Evolutionary conservation across 2,888 invertebrate species (phyloP).

Genomic region (Pandemis heparana): DNA sequence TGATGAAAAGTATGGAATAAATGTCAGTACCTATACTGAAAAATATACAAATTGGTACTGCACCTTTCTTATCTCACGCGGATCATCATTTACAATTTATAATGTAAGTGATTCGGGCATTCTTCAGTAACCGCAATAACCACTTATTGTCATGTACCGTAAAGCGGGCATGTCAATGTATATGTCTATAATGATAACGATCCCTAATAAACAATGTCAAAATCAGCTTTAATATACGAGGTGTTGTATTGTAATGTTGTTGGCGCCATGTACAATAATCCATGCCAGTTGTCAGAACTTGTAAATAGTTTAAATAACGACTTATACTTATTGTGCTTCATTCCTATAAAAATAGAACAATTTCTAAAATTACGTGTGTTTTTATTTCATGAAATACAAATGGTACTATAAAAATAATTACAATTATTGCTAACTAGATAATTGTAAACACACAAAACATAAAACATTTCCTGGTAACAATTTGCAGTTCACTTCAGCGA

Average conservation of each 20-base stretch:
- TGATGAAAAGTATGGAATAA: background rate
- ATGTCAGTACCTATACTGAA: background rate
- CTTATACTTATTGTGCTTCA: slow-evolving; percentile 49
- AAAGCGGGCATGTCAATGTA: background rate
- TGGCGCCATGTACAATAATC: slow-evolving; percentile 47
- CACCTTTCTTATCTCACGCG: too few species aligned
- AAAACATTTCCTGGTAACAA: background rate
- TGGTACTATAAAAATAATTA: slow-evolving; percentile 44
- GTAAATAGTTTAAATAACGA: slow-evolving; percentile 56
- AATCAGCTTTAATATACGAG: slow-evolving; percentile 13
- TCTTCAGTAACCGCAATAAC: background rate
- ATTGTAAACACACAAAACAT: slow-evolving; percentile 1
- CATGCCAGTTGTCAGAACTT: slow-evolving; percentile 59
- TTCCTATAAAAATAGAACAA: slow-evolving; percentile 54
- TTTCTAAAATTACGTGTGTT: slow-evolving; percentile 44
- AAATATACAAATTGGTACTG: too few species aligned
- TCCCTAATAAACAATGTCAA: slow-evolving; percentile 7
- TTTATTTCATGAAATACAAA: slow-evolving; percentile 48
- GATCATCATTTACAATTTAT: background rate
- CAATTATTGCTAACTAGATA: slow-evolving; percentile 42
- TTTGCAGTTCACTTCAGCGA: slow-evolving; percentile 4
- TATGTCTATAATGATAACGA: background rate
- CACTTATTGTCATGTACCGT: background rate
- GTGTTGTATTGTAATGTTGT: slow-evolving; percentile 28
- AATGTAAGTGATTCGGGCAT: background rate